Evolutionary conservation across 2,888 invertebrate genomes (phyloP).

Genomic region (Teinopalpus imperialis): DNA sequence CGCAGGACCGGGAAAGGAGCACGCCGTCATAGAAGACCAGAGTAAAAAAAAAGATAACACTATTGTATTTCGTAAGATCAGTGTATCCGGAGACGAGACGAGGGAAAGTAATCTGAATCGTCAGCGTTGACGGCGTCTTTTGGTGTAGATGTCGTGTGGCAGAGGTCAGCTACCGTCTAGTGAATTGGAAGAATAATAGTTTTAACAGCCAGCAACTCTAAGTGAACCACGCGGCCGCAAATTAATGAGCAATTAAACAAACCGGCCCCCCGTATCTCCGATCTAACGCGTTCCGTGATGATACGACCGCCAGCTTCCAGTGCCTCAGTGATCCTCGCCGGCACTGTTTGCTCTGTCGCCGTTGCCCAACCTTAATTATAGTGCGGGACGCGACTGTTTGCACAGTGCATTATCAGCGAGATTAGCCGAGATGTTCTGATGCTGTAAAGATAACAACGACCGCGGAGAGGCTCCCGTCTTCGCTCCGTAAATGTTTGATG

Average conservation of each 20-base stretch:
- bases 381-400: slow-evolving; percentile 12
- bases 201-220: too few relatives aligned
- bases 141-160: too few relatives aligned
- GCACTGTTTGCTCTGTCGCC: slow-evolving; percentile 15
- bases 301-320: slow-evolving; percentile 10
- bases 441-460: slow-evolving; percentile 49
- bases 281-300: not conserved
- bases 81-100: too few relatives aligned
- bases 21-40: too few relatives aligned
- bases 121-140: too few relatives aligned
- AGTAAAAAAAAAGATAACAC: too few relatives aligned
- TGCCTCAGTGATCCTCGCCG: slow-evolving; percentile 14
- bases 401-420: slow-evolving; percentile 31
- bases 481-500: slow-evolving; percentile 52
- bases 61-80: too few relatives aligned
- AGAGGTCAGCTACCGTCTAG: too few relatives aligned
- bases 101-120: too few relatives aligned
- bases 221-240: too few relatives aligned
- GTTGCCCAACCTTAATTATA: slow-evolving; percentile 12
- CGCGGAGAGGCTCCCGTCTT: slow-evolving; percentile 43
- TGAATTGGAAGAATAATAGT: too few relatives aligned
- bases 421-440: slow-evolving; percentile 47
- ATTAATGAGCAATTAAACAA: slow-evolving; percentile 30
- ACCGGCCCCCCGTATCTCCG: slow-evolving; percentile 20
- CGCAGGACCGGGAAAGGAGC: too few relatives aligned